phyloP scores from a whole-genome alignment of 2,113 vertebrate genomes.

The Pelecanus crispus region DNA sequence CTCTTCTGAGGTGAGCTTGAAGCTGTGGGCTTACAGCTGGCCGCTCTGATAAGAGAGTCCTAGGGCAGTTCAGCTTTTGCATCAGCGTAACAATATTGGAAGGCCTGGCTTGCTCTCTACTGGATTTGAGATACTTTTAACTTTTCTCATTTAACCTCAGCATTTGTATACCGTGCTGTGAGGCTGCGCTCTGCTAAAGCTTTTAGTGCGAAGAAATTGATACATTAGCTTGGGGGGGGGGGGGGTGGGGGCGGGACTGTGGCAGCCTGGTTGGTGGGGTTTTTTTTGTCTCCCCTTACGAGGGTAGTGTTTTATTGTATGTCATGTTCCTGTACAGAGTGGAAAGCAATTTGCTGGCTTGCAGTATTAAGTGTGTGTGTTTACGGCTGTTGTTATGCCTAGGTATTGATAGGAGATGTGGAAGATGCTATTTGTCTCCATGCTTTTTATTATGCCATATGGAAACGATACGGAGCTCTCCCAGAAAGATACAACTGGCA shows the following conservation, averaged over 20 bases:
- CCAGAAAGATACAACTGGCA: conserved; percentile 99
- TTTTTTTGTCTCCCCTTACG: rapidly evolving
- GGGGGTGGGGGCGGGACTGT: too few species aligned
- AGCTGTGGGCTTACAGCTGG: background rate
- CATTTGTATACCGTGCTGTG: background rate
- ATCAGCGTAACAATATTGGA: background rate
- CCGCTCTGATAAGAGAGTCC: background rate
- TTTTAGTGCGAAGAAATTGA: background rate
- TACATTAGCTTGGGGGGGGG: background rate
- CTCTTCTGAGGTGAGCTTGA: background rate
- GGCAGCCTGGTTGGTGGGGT: too few species aligned
- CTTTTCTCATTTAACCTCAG: background rate
- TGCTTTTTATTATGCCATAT: conserved; percentile 98
- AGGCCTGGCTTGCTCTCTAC: background rate
- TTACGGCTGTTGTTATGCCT: background rate
- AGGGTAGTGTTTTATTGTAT: background rate
- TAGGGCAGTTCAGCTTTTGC: background rate
- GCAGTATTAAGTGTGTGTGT: rapidly evolving
- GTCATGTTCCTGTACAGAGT: background rate
- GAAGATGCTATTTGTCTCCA: conserved; percentile 98
- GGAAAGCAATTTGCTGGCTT: background rate
- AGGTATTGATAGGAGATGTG: conserved; percentile 95
- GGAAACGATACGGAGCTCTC: conserved; percentile 95
- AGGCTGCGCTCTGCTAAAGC: background rate
- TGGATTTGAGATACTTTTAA: background rate